These are phyloP conservation scores for Nasua narica DNA, from an alignment of 2,797 vertebrate species.

Conservation along the genomic window DNA sequence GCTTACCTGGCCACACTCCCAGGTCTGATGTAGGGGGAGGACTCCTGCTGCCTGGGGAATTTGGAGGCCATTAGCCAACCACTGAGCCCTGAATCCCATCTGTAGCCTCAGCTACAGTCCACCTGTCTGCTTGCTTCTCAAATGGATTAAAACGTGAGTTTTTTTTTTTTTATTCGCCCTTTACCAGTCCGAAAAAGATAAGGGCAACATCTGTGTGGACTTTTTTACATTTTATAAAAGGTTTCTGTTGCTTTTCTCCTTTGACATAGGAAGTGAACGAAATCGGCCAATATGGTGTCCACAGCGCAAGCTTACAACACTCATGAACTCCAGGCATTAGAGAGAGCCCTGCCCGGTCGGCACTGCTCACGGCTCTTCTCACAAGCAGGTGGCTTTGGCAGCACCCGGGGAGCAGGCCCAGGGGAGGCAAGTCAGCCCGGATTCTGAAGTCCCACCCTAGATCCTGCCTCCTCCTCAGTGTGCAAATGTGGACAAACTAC, in stretches of 20 bases:
- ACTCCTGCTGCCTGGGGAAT: neutral
- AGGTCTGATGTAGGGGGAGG: neutral
- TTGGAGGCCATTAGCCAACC: neutral
- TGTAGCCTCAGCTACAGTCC: neutral
- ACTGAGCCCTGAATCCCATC: neutral
- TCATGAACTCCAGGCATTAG: neutral
- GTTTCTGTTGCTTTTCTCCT: neutral
- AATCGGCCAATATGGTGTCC: neutral
- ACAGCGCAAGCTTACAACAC: neutral
- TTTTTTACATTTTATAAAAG: neutral
- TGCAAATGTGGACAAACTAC: neutral
- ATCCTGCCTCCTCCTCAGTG: neutral
- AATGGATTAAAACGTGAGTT: neutral
- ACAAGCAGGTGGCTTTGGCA: neutral
- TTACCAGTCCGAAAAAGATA: neutral
- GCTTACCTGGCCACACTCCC: neutral
- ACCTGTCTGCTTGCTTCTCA: neutral
- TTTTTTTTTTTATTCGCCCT: neutral
- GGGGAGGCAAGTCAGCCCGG: accelerated
- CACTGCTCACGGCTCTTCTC: neutral
- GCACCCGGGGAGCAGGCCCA: too few relatives aligned
- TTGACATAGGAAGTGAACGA: neutral
- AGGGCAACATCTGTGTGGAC: neutral
- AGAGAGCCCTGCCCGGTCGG: accelerated
- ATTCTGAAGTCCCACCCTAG: neutral